These are phyloP conservation scores for Tetragnatha versicolor DNA, from an alignment of 1,140 invertebrate genomes.

Conservation along the genomic window DNA sequence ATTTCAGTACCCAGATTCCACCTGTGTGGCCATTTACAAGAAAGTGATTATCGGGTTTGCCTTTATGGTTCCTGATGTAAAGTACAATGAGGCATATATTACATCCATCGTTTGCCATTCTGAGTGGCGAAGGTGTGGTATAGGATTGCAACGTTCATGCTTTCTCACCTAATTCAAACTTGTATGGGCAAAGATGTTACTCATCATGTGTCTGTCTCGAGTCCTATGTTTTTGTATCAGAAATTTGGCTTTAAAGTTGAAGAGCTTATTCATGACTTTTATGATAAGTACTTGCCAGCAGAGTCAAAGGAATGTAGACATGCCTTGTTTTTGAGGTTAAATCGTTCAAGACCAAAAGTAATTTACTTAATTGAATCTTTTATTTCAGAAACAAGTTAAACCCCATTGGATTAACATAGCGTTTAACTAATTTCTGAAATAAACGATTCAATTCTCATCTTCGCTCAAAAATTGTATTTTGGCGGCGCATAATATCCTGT, in stretches of 20 bases:
- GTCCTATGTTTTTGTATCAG: slow-evolving; percentile 81
- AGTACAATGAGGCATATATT: slow-evolving; percentile 84
- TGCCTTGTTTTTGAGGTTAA: slow-evolving; percentile 81
- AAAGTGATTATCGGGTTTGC: slow-evolving; percentile 86
- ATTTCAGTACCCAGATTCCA: slow-evolving; percentile 90
- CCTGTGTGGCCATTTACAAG: slow-evolving; percentile 84
- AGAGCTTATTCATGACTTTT: slow-evolving; percentile 86
- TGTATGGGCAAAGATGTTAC: slow-evolving; percentile 91
- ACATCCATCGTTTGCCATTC: slow-evolving; percentile 87
- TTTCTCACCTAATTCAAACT: slow-evolving; percentile 90
- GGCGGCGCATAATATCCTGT: too few relatives aligned
- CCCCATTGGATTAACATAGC: too few relatives aligned
- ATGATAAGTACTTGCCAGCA: slow-evolving; percentile 86
- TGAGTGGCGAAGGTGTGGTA: slow-evolving; percentile 81
- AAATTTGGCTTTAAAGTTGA: slow-evolving; percentile 91
- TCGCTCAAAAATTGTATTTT: too few relatives aligned
- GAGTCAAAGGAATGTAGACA: slow-evolving; percentile 83
- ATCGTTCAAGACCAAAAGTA: slow-evolving; percentile 66
- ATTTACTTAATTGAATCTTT: too few relatives aligned
- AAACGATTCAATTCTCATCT: too few relatives aligned
- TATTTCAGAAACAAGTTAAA: too few relatives aligned
- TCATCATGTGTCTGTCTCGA: slow-evolving; percentile 88
- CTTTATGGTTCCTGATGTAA: slow-evolving; percentile 84
- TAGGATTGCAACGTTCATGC: slow-evolving; percentile 88
- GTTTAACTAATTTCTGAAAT: too few relatives aligned